A percentile compares a stretch with the other conserved stretches of the same genome.
phyloP scores from a whole-genome alignment of 2,797 vertebrate genomes.

The Pseudopleuronectes americanus region DNA sequence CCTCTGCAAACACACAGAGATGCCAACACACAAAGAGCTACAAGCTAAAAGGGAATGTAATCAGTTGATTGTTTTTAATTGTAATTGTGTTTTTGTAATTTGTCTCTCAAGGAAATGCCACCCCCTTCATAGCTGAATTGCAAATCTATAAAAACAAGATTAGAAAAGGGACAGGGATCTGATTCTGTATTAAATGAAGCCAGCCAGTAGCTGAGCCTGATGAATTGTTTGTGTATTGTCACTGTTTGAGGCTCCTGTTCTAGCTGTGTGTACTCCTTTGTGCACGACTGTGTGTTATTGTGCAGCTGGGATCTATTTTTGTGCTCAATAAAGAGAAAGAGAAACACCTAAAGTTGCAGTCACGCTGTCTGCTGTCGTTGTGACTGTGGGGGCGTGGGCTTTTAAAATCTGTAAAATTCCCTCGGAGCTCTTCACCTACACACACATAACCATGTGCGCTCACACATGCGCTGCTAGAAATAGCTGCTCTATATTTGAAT shows the following conservation, averaged over 20 bases:
- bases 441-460: constrained; percentile 4
- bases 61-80: not conserved
- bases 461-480: constrained; percentile 58
- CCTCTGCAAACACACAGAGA: not conserved
- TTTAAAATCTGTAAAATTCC: constrained; percentile 64
- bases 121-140: too few species aligned
- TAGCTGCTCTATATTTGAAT: constrained; percentile 81
- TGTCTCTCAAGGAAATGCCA: too few species aligned
- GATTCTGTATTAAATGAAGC: too few species aligned
- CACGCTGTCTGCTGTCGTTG: constrained; percentile 33
- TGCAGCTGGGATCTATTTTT: constrained; percentile 39
- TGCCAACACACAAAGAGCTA: not conserved
- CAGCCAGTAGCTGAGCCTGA: too few species aligned
- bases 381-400: constrained; percentile 43
- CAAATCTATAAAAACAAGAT: too few species aligned
- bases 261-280: constrained; percentile 16
- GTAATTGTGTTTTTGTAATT: constrained; percentile 1
- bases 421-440: constrained; percentile 52
- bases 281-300: constrained; percentile 4
- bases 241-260: constrained; percentile 13
- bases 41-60: not conserved
- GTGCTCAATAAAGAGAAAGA: constrained; percentile 18
- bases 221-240: constrained; percentile 2
- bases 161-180: too few species aligned
- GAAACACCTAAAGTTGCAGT: constrained; percentile 32